Conservation (phyloP, 2,113 vertebrate genomes). For the Campylorhamphus procurvoides region DNA sequence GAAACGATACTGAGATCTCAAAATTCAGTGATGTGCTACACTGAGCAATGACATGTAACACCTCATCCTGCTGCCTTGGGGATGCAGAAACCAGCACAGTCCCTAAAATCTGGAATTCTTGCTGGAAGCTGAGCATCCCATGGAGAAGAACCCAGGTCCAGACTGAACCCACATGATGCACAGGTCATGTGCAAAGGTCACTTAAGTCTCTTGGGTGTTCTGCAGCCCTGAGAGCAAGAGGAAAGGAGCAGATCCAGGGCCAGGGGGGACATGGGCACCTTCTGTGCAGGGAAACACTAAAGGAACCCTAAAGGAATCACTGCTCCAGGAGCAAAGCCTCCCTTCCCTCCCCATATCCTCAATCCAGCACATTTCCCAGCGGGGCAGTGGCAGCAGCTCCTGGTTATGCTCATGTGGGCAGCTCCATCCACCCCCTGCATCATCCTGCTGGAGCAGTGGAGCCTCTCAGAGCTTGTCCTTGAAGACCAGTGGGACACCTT, state of each 20-base stretch:
- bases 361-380: not conserved
- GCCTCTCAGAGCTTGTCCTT: not conserved
- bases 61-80: not conserved
- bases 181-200: no score
- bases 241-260: not conserved
- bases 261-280: not conserved
- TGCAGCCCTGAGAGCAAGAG: not conserved
- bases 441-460: not conserved
- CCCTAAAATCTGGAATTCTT: not conserved
- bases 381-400: not conserved
- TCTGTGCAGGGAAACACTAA: accelerated
- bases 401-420: not conserved
- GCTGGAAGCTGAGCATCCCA: not conserved
- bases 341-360: no score
- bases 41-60: not conserved
- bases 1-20: not conserved
- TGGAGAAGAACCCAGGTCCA: not conserved
- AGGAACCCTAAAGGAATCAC: not conserved
- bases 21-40: not conserved
- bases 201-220: not conserved
- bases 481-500: not conserved
- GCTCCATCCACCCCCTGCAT: not conserved
- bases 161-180: accelerated
- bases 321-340: not conserved
- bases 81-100: not conserved